Percentiles rank a stretch among this genome's conserved stretches.
Evolutionary conservation across 1,140 invertebrate genomes (phyloP).

Genomic region (Lepidostoma basale): DNA sequence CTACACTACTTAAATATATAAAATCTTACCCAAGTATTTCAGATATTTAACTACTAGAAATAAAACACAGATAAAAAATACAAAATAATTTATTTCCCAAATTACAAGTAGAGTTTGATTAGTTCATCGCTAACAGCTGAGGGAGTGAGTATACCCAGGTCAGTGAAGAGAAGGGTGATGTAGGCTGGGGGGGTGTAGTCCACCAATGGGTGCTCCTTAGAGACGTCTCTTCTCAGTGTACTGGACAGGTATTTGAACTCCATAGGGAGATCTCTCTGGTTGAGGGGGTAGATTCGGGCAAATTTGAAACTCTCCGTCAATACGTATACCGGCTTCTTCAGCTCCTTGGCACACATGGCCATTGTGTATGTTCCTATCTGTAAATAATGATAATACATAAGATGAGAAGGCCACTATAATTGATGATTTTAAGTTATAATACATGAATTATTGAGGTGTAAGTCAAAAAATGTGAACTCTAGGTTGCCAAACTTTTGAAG

Average conservation of each 20-base stretch:
- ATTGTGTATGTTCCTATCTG: constrained; percentile 91
- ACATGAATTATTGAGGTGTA: too few species aligned
- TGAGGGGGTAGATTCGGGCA: constrained; percentile 89
- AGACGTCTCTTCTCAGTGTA: constrained; percentile 70
- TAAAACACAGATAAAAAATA: constrained; percentile 9
- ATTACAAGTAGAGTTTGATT: constrained; percentile 92
- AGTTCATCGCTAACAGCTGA: constrained; percentile 97
- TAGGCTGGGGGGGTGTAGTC: constrained; percentile 96
- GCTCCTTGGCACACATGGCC: constrained; percentile 87
- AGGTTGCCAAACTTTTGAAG: too few species aligned
- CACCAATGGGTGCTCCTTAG: constrained; percentile 83
- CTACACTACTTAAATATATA: too few species aligned
- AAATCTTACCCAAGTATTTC: neutral
- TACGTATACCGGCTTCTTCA: constrained; percentile 96
- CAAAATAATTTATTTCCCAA: constrained; percentile 29
- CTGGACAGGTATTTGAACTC: constrained; percentile 82
- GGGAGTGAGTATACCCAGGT: constrained; percentile 93
- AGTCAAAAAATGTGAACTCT: too few species aligned
- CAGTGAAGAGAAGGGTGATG: constrained; percentile 92
- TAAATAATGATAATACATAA: too few species aligned
- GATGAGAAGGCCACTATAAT: neutral
- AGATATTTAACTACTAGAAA: neutral
- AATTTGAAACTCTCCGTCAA: constrained; percentile 98
- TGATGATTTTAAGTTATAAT: too few species aligned
- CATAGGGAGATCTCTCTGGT: constrained; percentile 88